phyloP scores from a whole-genome alignment of 2,797 vertebrate species.

The Anguilla megastoma region DNA sequence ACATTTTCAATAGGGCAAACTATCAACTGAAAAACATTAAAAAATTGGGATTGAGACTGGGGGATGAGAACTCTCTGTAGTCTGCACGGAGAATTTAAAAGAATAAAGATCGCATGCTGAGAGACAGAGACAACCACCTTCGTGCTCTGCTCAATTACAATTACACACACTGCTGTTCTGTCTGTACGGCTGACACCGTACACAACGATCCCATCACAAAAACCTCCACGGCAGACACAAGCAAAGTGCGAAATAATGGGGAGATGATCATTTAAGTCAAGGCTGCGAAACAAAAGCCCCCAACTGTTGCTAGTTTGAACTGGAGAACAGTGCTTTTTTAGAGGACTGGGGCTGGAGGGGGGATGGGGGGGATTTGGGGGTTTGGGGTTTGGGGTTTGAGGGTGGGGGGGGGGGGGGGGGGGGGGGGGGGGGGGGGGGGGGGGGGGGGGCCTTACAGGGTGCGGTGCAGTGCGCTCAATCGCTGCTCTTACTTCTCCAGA shows the following conservation, averaged over 20 bases:
- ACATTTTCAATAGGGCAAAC: not conserved
- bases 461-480: not conserved
- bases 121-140: not conserved
- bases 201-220: not conserved
- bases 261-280: not conserved
- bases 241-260: not conserved
- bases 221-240: not conserved
- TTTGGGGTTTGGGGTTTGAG: too few relatives aligned
- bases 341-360: not conserved
- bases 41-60: not conserved
- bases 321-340: not conserved
- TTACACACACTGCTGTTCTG: not conserved
- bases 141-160: not conserved
- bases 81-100: not conserved
- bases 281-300: not conserved
- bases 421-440: not conserved
- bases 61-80: too few relatives aligned
- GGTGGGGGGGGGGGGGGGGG: not conserved
- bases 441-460: not conserved
- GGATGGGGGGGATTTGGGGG: not conserved
- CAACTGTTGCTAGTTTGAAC: not conserved
- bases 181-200: not conserved
- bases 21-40: not conserved
- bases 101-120: not conserved
- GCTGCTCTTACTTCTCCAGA: constrained; percentile 28